A percentile compares a stretch with the other conserved stretches of the same genome.
Conservation (phyloP, 1,140 invertebrate genomes). For the Monomorium pharaonis region DNA sequence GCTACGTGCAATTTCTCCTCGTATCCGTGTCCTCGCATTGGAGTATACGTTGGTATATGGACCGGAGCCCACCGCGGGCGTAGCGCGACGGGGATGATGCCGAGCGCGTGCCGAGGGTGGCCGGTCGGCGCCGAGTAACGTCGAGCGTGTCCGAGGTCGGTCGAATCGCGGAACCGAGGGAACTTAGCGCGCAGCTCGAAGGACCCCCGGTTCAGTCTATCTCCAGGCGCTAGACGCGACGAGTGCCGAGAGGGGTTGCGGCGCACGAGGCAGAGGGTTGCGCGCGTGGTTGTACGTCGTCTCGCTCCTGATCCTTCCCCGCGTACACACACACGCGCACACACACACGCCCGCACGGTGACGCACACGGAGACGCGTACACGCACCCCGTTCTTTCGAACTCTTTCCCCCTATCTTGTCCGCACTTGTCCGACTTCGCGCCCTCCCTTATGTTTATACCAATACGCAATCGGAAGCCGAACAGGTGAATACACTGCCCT, state of each 20-base stretch:
- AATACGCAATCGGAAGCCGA: neutral
- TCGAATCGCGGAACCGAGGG: constrained; percentile 61
- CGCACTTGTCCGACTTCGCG: constrained; percentile 31
- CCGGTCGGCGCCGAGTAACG: constrained; percentile 59
- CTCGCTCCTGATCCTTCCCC: neutral
- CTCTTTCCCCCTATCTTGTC: too few species aligned
- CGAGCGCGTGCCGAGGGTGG: constrained; percentile 41
- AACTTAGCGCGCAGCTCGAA: constrained; percentile 71
- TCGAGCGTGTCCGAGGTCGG: constrained; percentile 64
- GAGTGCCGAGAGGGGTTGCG: constrained; percentile 68
- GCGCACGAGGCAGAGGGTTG: constrained; percentile 19
- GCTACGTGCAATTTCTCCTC: constrained; percentile 51
- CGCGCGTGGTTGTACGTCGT: constrained; percentile 41
- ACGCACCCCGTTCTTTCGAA: neutral
- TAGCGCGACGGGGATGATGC: neutral
- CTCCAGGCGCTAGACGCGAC: constrained; percentile 74
- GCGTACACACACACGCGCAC: neutral
- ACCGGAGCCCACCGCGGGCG: neutral
- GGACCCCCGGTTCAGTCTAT: constrained; percentile 73
- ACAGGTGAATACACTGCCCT: constrained; percentile 8
- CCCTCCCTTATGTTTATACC: neutral
- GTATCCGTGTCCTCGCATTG: neutral
- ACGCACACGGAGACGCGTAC: neutral
- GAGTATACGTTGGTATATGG: neutral
- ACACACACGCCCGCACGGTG: neutral